phyloP scores from a whole-genome alignment of 2,113 vertebrate species.

The Danio rerio region DNA sequence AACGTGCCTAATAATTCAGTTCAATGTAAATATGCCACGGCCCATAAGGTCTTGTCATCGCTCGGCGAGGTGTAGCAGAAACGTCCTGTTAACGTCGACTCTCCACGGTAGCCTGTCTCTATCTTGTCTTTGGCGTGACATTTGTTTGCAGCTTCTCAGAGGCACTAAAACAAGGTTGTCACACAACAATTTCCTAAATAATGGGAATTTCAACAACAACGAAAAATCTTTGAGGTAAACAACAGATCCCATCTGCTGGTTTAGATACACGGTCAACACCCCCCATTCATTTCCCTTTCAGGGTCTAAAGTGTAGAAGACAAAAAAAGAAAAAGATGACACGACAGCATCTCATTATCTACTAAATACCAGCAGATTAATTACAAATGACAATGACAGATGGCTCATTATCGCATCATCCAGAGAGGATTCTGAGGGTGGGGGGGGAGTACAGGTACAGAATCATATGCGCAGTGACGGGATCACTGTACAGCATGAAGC shows the following conservation, averaged over 20 bases:
- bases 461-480: conserved; percentile 29
- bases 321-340: conserved; percentile 65
- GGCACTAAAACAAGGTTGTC: conserved; percentile 20
- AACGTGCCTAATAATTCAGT: conserved; percentile 59
- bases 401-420: conserved; percentile 75
- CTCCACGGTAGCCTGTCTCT: neutral
- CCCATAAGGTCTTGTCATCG: conserved; percentile 48
- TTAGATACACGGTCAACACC: conserved; percentile 36
- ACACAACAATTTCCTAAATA: conserved; percentile 19
- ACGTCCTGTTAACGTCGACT: neutral
- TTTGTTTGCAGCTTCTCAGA: conserved; percentile 22
- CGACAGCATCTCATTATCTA: conserved; percentile 78
- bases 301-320: conserved; percentile 18
- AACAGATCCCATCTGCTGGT: conserved; percentile 32
- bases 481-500: conserved; percentile 34
- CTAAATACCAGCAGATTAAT: conserved; percentile 81
- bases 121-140: neutral
- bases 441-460: conserved; percentile 65
- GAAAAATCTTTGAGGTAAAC: conserved; percentile 21
- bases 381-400: conserved; percentile 80
- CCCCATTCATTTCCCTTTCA: conserved; percentile 17
- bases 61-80: neutral
- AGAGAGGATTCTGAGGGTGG: conserved; percentile 62
- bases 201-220: conserved; percentile 27
- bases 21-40: conserved; percentile 62